These are phyloP conservation scores for Petrolisthes manimaculis DNA, from an alignment of 2,888 invertebrate species.

Conservation along the genomic window DNA sequence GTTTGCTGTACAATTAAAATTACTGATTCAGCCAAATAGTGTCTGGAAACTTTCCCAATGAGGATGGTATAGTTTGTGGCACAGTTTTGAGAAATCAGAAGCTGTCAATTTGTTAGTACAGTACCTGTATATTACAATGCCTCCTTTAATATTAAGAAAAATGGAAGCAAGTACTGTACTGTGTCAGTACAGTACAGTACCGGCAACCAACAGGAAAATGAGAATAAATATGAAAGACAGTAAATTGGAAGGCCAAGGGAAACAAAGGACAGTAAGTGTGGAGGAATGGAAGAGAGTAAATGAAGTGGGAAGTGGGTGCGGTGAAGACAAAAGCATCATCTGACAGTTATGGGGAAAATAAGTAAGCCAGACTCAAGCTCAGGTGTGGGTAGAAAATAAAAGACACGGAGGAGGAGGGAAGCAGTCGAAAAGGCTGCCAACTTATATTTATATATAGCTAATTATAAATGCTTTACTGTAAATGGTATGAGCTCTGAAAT, in stretches of 20 bases:
- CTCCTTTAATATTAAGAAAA: too few relatives aligned
- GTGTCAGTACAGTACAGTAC: too few relatives aligned
- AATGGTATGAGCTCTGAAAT: neutral
- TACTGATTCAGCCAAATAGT: too few relatives aligned
- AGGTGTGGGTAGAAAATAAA: neutral
- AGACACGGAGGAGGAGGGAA: neutral
- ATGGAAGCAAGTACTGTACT: too few relatives aligned
- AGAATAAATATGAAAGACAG: too few relatives aligned
- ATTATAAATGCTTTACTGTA: neutral
- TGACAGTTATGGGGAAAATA: neutral
- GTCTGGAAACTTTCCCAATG: too few relatives aligned
- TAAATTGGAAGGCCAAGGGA: neutral
- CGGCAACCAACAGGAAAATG: too few relatives aligned
- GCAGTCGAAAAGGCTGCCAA: neutral
- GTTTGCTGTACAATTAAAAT: too few relatives aligned
- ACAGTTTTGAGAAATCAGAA: too few relatives aligned
- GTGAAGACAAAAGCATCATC: neutral
- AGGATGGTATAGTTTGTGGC: too few relatives aligned
- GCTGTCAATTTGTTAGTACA: too few relatives aligned
- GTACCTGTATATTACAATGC: too few relatives aligned
- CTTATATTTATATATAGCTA: conserved; percentile 6
- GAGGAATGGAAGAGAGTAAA: neutral
- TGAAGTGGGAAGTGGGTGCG: neutral
- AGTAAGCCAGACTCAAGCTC: neutral
- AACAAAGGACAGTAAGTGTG: neutral